Percentiles rank a stretch among this genome's conserved stretches.
phyloP scores from a whole-genome alignment of 2,888 invertebrate species.

The Phorcus lineatus region DNA sequence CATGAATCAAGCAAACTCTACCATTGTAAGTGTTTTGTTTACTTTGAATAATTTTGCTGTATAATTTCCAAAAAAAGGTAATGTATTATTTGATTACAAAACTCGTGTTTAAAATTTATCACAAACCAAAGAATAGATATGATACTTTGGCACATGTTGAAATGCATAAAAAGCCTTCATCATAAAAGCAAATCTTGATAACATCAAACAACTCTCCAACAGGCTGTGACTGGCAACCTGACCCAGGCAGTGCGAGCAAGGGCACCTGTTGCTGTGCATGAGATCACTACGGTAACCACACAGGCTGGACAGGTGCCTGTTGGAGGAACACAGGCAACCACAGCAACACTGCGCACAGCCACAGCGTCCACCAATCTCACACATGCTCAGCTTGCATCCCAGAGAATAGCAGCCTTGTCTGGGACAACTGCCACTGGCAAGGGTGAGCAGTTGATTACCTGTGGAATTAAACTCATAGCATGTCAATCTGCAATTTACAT shows the following conservation, averaged over 20 bases:
- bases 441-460: neutral
- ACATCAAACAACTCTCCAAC: neutral
- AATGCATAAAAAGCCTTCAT: no score
- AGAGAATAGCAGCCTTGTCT: slow-evolving; percentile 56
- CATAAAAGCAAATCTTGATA: no score
- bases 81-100: no score
- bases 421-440: slow-evolving; percentile 24
- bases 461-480: no score
- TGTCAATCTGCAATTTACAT: no score
- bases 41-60: neutral
- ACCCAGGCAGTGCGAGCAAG: slow-evolving; percentile 38
- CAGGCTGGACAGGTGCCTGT: slow-evolving; percentile 27
- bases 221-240: slow-evolving; percentile 45
- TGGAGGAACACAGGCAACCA: slow-evolving; percentile 40
- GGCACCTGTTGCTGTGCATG: slow-evolving; percentile 57
- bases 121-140: neutral
- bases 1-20: slow-evolving; percentile 44
- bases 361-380: slow-evolving; percentile 61
- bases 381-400: slow-evolving; percentile 62
- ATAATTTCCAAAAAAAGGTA: neutral
- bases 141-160: no score
- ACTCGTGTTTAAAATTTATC: neutral
- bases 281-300: slow-evolving; percentile 54
- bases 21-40: slow-evolving; percentile 14
- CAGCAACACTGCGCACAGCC: slow-evolving; percentile 47